Conservation (phyloP, 2,113 vertebrate species). For the Corvus moneduloides region DNA sequence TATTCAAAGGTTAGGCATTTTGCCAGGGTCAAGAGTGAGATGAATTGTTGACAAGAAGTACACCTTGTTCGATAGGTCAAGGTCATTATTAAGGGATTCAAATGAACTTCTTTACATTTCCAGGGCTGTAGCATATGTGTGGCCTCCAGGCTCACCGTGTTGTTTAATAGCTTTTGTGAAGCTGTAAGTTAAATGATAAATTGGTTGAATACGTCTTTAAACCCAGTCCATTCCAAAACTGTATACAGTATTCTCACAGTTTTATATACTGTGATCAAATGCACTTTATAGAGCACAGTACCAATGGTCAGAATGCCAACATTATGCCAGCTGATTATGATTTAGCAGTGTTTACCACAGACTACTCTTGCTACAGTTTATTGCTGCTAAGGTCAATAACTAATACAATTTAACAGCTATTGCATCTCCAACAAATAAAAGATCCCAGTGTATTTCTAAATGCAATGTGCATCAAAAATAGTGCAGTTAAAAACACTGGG, state of each 20-base stretch:
- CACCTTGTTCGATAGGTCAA: constrained; percentile 31
- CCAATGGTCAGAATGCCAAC: neutral
- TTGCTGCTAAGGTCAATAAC: constrained; percentile 54
- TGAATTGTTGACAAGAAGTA: constrained; percentile 45
- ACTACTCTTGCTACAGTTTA: constrained; percentile 18
- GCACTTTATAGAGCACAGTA: neutral
- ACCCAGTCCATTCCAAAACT: constrained; percentile 8
- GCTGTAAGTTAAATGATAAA: constrained; percentile 50
- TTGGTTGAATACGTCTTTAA: constrained; percentile 37
- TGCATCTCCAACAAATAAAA: constrained; percentile 39
- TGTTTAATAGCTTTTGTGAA: constrained; percentile 57
- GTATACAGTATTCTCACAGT: neutral
- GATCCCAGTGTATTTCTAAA: neutral
- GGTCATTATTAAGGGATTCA: constrained; percentile 60
- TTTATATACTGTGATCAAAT: neutral
- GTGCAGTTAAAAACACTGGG: neutral
- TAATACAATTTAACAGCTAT: constrained; percentile 53
- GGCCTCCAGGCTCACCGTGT: constrained; percentile 48
- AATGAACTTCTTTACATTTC: constrained; percentile 54
- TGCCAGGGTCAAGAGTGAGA: constrained; percentile 63
- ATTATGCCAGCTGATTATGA: constrained; percentile 7
- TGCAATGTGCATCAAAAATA: neutral
- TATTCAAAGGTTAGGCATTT: constrained; percentile 7
- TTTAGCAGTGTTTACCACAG: constrained; percentile 11
- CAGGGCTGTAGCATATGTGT: constrained; percentile 32